These are phyloP conservation scores for Argya squamiceps DNA, from an alignment of 2,797 vertebrate species.

Conservation along the genomic window DNA sequence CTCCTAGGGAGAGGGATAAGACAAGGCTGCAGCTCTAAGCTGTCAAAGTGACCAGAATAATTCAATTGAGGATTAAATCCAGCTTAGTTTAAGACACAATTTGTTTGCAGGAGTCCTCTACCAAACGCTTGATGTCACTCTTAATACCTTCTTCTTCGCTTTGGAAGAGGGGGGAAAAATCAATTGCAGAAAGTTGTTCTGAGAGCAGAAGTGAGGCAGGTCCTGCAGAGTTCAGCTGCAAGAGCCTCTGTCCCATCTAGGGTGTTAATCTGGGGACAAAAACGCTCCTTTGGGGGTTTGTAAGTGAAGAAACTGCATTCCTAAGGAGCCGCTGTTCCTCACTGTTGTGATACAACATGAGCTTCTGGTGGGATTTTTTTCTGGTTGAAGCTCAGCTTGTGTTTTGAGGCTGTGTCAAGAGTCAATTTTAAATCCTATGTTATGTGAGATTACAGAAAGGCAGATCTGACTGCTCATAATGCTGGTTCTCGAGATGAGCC, in stretches of 20 bases:
- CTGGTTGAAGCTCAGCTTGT: background rate
- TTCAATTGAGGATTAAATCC: background rate
- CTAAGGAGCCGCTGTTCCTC: background rate
- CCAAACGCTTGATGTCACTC: background rate
- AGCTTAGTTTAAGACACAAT: background rate
- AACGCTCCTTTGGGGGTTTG: background rate
- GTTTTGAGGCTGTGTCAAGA: background rate
- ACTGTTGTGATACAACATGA: accelerated
- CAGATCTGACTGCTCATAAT: background rate
- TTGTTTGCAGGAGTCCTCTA: background rate
- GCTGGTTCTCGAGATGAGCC: background rate
- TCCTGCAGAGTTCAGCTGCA: background rate
- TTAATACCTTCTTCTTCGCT: accelerated
- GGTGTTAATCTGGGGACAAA: background rate
- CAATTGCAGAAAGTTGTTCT: background rate
- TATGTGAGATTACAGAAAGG: background rate
- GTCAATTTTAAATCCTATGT: background rate
- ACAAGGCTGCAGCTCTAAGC: background rate
- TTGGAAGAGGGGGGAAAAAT: background rate
- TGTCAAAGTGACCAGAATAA: background rate
- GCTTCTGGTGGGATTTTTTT: background rate
- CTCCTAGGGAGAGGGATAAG: background rate
- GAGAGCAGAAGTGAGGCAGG: background rate
- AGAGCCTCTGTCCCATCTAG: background rate
- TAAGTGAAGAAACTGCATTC: background rate